Percentiles rank a stretch among this genome's conserved stretches.
These are phyloP conservation scores for Sycophila sp. DNA, from an alignment of 1,140 invertebrate genomes.

Conservation along the genomic window DNA sequence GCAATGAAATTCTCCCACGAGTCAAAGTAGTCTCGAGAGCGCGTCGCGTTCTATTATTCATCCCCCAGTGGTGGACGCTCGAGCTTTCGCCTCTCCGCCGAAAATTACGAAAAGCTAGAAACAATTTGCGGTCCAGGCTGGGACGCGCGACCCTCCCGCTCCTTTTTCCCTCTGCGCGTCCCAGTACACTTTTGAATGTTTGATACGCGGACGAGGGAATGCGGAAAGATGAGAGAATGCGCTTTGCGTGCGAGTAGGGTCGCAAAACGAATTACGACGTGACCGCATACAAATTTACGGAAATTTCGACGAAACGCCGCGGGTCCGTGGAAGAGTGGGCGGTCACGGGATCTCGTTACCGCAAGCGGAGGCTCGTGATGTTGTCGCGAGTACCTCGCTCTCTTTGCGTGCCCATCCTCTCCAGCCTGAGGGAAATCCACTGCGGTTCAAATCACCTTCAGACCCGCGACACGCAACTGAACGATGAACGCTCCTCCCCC, in stretches of 20 bases:
- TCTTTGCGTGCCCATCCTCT: too few species aligned
- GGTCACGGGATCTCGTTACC: slow-evolving; percentile 8
- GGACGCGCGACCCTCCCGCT: slow-evolving; percentile 5
- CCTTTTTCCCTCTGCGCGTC: not conserved
- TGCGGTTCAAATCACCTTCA: slow-evolving; percentile 16
- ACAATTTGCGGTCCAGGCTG: slow-evolving; percentile 31
- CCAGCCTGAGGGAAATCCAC: not conserved
- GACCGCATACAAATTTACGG: slow-evolving; percentile 52
- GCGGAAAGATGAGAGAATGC: not conserved
- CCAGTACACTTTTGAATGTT: not conserved
- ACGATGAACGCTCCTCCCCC: not conserved
- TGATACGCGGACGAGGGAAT: not conserved
- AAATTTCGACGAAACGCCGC: slow-evolving; percentile 40
- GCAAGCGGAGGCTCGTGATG: not conserved
- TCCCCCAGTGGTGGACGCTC: not conserved
- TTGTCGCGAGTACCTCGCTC: not conserved
- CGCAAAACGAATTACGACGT: slow-evolving; percentile 52
- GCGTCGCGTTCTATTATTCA: slow-evolving; percentile 31
- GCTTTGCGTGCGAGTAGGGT: slow-evolving; percentile 6
- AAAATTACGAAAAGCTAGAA: slow-evolving; percentile 34
- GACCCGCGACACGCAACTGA: not conserved
- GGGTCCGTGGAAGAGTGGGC: not conserved
- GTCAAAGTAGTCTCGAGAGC: slow-evolving; percentile 7
- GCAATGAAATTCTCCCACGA: not conserved
- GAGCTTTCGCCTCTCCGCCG: not conserved